phyloP scores from a whole-genome alignment of 1,140 invertebrate species.

The Drosophila subpulchrella region DNA sequence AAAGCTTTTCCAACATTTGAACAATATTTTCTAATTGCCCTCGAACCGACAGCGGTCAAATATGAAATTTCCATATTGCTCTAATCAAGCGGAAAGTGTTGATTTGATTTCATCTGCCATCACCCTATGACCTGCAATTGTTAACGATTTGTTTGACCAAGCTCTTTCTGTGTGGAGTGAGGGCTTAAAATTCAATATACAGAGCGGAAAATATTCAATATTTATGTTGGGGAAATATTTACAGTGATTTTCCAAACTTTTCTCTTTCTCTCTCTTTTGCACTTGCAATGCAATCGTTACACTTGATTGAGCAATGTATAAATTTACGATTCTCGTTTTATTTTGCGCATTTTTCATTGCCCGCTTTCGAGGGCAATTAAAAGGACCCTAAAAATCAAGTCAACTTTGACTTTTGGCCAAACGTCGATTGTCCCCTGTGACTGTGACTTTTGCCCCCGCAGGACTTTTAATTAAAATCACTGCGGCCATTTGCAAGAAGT shows the following conservation, averaged over 20 bases:
- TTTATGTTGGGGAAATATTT: constrained; percentile 74
- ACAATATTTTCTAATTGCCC: constrained; percentile 38
- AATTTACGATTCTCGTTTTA: constrained; percentile 51
- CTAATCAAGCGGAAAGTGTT: constrained; percentile 63
- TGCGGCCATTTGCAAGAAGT: constrained; percentile 66
- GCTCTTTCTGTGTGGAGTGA: background rate
- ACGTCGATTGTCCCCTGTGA: constrained; percentile 45
- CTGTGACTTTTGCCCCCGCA: constrained; percentile 14
- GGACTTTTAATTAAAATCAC: constrained; percentile 79
- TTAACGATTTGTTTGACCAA: constrained; percentile 73
- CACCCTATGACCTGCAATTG: constrained; percentile 48
- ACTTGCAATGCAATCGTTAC: constrained; percentile 53
- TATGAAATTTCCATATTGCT: constrained; percentile 53
- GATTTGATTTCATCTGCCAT: constrained; percentile 61
- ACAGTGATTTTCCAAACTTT: constrained; percentile 49
- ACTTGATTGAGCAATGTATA: constrained; percentile 76
- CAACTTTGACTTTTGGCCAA: constrained; percentile 69
- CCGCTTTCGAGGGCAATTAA: constrained; percentile 61
- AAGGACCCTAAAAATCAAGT: constrained; percentile 69
- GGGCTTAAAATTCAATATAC: constrained; percentile 39
- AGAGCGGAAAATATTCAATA: constrained; percentile 50
- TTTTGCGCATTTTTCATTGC: constrained; percentile 14
- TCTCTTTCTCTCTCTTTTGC: background rate
- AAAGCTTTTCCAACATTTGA: constrained; percentile 9
- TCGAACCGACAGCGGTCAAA: constrained; percentile 32